Percentiles rank a stretch among this genome's conserved stretches.
Evolutionary conservation across 2,888 invertebrate genomes (phyloP).

Genomic region (Nemoura dubitans): DNA sequence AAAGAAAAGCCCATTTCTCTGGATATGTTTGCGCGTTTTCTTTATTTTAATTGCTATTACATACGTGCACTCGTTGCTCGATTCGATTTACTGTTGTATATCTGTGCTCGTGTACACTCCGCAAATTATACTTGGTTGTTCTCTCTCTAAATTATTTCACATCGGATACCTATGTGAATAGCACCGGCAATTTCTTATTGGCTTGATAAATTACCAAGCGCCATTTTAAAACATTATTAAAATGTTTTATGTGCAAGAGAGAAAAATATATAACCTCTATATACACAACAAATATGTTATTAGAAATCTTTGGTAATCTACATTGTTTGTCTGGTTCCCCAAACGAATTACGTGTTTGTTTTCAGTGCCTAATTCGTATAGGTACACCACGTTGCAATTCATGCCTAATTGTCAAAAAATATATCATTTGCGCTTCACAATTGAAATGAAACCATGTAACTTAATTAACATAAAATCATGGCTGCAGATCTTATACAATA

Average conservation of each 20-base stretch:
- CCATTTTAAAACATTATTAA: not conserved
- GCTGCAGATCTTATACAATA: not conserved
- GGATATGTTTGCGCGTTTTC: too few relatives aligned
- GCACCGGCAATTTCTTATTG: not conserved
- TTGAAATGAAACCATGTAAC: not conserved
- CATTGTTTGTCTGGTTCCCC: not conserved
- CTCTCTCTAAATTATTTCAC: not conserved
- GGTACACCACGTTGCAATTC: too few relatives aligned
- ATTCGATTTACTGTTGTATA: too few relatives aligned
- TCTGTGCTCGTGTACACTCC: too few relatives aligned
- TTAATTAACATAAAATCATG: constrained; percentile 7
- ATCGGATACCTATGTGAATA: too few relatives aligned
- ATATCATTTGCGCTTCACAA: not conserved
- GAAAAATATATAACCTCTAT: not conserved
- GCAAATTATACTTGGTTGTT: too few relatives aligned
- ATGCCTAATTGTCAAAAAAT: not conserved
- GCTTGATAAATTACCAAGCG: not conserved
- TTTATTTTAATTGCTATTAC: too few relatives aligned
- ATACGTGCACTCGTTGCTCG: too few relatives aligned
- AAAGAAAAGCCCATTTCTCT: too few relatives aligned
- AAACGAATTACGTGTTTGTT: constrained; percentile 1
- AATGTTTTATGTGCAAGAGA: too few relatives aligned
- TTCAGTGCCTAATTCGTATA: not conserved
- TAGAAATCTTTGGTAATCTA: not conserved
- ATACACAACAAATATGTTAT: not conserved